Evolutionary conservation across 2,888 invertebrate species (phyloP).

Genomic region (Amiota minor): DNA sequence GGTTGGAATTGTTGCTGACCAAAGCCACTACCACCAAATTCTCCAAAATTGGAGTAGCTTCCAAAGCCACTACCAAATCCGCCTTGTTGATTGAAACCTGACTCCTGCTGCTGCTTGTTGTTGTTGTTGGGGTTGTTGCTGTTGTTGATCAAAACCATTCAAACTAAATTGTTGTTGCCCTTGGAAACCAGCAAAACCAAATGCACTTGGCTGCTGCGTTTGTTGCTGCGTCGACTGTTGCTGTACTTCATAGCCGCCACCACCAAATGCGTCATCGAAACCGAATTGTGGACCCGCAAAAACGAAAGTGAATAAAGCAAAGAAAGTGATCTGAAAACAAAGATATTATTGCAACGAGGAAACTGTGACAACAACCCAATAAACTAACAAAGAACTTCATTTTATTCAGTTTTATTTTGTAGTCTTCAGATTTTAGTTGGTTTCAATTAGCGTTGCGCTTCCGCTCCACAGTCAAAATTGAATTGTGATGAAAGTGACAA

Average conservation of each 20-base stretch:
- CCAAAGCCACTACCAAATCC: slow-evolving; percentile 1
- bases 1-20: neutral
- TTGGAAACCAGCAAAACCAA: neutral
- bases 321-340: neutral
- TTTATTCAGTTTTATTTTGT: slow-evolving; percentile 9
- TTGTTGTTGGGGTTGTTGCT: neutral
- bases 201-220: too few species aligned
- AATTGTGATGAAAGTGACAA: too few species aligned
- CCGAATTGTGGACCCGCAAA: slow-evolving; percentile 3
- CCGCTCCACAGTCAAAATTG: neutral
- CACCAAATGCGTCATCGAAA: neutral
- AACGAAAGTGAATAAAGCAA: neutral
- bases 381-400: slow-evolving; percentile 11
- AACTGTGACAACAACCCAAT: neutral
- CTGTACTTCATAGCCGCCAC: neutral
- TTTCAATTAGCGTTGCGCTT: neutral
- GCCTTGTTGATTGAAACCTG: neutral
- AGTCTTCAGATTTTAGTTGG: neutral
- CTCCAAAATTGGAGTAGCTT: neutral
- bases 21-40: too few species aligned
- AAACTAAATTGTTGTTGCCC: neutral
- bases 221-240: neutral
- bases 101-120: neutral
- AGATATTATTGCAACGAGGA: neutral
- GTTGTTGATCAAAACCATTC: slow-evolving; percentile 6